Evolutionary conservation across 2,888 invertebrate genomes (phyloP), one percentile per base, ranked within the genome.

Genomic region (Scaptomyza cyrtandrae): DNA sequence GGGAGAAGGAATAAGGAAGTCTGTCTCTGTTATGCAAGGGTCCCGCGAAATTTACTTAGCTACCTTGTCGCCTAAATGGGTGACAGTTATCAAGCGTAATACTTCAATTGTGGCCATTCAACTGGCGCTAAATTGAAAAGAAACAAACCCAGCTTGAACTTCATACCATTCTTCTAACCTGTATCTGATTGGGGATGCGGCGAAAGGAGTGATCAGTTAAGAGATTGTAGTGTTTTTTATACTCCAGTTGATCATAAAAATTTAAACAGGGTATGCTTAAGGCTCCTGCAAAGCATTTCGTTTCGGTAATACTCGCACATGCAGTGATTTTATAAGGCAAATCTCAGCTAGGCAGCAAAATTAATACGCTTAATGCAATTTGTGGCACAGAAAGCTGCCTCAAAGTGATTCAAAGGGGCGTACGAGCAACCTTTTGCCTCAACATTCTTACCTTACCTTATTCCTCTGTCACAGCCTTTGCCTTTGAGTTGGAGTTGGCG

Each of bases 341-440:
- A 67, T 53, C 56, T 29, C 50, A 44, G 76, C 55, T 67, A 33
- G 54, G 65, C 62, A 53, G 60, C 50, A 41, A 74, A 84, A 83
- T 83, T 84, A 86, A 83, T 69, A 71, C 68, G 73, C 71, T 69
- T 80, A 86, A 83, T 83, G 83, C 78, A 83, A 83, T 80, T 76
- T 75, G 76, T 48, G 73, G 71, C 71, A 69, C 68, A 69, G 65
- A 78, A 71, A 64, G 72, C 45, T 61, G 76, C 54, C 69, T 75
- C 75, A 78, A 75, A 71, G 65, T 64, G 46, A 65, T 53, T 60
- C 69, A 60, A 70, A 74, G 63, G 50, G 53, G 50, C 59, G 39
- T 53, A 29, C 29, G 33, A 11, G 11, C 13, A 35, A 50, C 43
- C 55, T 19, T 41, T 29, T 29, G 29, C 29, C 37, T 13, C 11